phyloP scores from a whole-genome alignment of 2,797 vertebrate species.

The Emydoidea blandingii region DNA sequence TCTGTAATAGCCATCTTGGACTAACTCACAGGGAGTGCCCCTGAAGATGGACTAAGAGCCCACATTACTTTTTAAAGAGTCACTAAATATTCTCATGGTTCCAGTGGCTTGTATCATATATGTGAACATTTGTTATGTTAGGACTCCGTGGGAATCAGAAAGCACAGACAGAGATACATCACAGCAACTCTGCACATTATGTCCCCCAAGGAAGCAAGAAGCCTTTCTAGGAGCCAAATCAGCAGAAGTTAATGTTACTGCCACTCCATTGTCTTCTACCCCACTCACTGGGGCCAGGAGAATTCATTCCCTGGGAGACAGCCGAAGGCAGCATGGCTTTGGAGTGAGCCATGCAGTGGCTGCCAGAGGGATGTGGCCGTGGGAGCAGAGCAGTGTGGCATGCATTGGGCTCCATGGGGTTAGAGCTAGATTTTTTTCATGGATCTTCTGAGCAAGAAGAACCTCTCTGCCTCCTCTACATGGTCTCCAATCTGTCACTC shows the following conservation, averaged over 20 bases:
- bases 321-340: background rate
- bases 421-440: background rate
- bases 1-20: background rate
- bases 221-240: background rate
- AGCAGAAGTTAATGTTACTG: background rate
- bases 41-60: background rate
- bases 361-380: background rate
- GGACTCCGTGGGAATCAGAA: background rate
- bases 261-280: background rate
- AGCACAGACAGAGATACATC: background rate
- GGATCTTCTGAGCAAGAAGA: background rate
- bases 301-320: background rate
- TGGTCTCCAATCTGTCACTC: background rate
- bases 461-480: background rate
- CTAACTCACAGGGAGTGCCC: background rate
- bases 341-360: background rate
- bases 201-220: background rate
- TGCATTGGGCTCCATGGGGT: background rate
- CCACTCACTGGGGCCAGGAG: background rate
- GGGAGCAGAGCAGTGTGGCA: background rate
- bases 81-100: background rate
- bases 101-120: background rate
- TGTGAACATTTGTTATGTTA: background rate
- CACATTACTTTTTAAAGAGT: background rate
- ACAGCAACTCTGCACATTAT: background rate